phyloP scores from a whole-genome alignment of 2,113 vertebrate species.

The Thymallus thymallus region DNA sequence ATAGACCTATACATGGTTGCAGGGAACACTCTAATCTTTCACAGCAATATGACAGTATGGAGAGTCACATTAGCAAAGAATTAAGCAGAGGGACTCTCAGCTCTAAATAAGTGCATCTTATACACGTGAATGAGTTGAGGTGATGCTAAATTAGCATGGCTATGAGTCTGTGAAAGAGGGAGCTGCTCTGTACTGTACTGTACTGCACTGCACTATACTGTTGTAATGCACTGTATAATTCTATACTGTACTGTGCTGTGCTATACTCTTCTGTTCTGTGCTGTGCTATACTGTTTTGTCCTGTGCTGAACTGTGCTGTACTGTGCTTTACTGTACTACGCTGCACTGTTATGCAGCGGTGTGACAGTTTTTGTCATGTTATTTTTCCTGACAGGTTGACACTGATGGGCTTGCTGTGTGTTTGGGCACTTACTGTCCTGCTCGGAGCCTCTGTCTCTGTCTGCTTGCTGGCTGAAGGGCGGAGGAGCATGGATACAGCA shows the following conservation, averaged over 20 bases:
- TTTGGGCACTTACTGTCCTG: conserved; percentile 78
- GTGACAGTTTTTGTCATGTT: conserved; percentile 28
- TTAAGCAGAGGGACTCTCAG: not conserved
- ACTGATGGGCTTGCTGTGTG: conserved; percentile 78
- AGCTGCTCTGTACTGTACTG: not conserved
- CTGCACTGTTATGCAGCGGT: not conserved
- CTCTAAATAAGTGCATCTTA: not conserved
- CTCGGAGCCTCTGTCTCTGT: conserved; percentile 70
- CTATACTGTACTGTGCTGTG: too few relatives aligned
- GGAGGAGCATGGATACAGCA: conserved; percentile 70
- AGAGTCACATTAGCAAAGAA: conserved; percentile 3
- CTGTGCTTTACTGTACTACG: too few relatives aligned
- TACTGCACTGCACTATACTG: not conserved
- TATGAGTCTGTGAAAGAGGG: not conserved
- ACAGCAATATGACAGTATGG: not conserved
- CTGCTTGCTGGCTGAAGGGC: conserved; percentile 68
- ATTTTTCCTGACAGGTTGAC: conserved; percentile 67
- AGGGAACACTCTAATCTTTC: not conserved
- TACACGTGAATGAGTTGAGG: not conserved
- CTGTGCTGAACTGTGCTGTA: not conserved
- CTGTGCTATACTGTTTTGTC: not conserved
- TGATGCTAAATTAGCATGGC: not conserved
- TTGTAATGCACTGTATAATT: not conserved
- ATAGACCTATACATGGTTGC: not conserved
- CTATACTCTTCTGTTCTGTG: not conserved